These are phyloP conservation scores for Oxycera nigricornis DNA, from an alignment of 2,888 invertebrate species.

Conservation along the genomic window DNA sequence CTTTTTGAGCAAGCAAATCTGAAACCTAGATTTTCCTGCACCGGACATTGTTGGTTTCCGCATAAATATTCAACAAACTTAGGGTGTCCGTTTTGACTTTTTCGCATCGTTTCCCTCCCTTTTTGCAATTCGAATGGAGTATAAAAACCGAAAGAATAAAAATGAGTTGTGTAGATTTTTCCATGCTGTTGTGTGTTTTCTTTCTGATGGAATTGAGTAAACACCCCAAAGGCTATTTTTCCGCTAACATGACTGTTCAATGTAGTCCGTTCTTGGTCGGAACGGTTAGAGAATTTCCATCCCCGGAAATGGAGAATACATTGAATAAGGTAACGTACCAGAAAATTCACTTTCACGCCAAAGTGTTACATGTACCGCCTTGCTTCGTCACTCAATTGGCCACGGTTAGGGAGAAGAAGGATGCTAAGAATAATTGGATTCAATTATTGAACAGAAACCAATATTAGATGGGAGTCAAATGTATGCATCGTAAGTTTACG, in stretches of 20 bases:
- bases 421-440: not conserved
- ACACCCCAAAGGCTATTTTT: slow-evolving; percentile 24
- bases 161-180: slow-evolving; percentile 13
- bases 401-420: not conserved
- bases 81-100: slow-evolving; percentile 14
- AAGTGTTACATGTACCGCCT: slow-evolving; percentile 24
- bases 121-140: not conserved
- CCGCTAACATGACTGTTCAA: not conserved
- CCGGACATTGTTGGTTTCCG: slow-evolving; percentile 18
- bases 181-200: not conserved
- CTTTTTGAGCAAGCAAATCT: slow-evolving; percentile 27
- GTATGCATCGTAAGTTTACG: not conserved
- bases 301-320: slow-evolving; percentile 29
- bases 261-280: not conserved
- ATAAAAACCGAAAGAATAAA: not conserved
- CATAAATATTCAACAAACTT: not conserved
- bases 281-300: not conserved
- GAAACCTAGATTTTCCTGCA: slow-evolving; percentile 2
- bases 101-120: slow-evolving; percentile 7
- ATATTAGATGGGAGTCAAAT: not conserved
- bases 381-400: slow-evolving; percentile 17
- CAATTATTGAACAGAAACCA: not conserved
- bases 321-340: slow-evolving; percentile 37
- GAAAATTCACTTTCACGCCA: slow-evolving; percentile 37
- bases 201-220: slow-evolving; percentile 11